Evolutionary conservation across 2,113 vertebrate genomes (phyloP).

Genomic region (Dromiciops gliroides): DNA sequence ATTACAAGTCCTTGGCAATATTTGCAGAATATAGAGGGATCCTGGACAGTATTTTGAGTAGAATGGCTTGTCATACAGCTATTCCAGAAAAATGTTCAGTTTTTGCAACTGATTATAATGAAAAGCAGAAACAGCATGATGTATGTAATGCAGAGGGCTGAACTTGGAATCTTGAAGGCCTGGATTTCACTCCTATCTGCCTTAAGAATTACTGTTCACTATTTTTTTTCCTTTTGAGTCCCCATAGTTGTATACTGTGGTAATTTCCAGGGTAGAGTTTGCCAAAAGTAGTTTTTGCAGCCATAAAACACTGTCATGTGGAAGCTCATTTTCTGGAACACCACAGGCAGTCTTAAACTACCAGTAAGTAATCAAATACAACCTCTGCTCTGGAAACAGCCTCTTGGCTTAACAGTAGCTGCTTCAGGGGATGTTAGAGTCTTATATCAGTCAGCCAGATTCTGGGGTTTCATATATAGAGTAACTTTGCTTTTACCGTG

Average conservation of each 20-base stretch:
- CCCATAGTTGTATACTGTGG: not conserved
- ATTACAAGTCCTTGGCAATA: too few species aligned
- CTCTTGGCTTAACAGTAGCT: not conserved
- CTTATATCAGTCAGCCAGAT: not conserved
- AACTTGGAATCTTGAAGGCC: too few species aligned
- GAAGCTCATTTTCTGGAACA: not conserved
- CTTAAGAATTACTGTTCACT: too few species aligned
- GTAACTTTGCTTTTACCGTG: not conserved
- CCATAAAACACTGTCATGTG: not conserved
- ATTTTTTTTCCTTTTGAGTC: too few species aligned
- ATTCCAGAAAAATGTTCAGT: too few species aligned
- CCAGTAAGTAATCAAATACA: not conserved
- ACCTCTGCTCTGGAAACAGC: not conserved
- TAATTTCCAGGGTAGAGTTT: not conserved
- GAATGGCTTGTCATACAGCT: too few species aligned
- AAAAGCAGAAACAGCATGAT: too few species aligned
- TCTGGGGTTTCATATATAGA: not conserved
- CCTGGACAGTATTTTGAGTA: too few species aligned
- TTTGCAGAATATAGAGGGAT: too few species aligned
- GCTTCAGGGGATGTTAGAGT: not conserved
- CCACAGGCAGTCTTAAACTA: not conserved
- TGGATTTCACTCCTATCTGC: too few species aligned
- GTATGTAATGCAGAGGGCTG: too few species aligned
- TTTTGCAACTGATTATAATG: too few species aligned
- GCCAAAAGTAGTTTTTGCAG: not conserved